Evolutionary conservation across 2,113 vertebrate species (phyloP).

Genomic region (Zingel zingel): DNA sequence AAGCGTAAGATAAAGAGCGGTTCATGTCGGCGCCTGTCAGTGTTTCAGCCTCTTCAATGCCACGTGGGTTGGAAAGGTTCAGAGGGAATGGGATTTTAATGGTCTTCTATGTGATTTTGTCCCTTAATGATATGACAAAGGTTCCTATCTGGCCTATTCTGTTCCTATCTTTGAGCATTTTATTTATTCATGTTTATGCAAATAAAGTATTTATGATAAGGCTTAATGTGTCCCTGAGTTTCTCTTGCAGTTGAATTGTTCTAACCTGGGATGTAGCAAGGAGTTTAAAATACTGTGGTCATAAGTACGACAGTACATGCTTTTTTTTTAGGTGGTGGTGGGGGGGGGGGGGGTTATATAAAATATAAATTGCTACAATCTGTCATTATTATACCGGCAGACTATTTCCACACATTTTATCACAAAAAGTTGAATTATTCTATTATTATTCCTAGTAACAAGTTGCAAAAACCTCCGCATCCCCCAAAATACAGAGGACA

Average conservation of each 20-base stretch:
- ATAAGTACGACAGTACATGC: too few species aligned
- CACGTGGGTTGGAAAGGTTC: background rate
- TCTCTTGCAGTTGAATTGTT: background rate
- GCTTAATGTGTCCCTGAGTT: slow-evolving; percentile 16
- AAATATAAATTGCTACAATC: too few species aligned
- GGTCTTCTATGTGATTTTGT: too few species aligned
- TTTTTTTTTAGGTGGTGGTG: too few species aligned
- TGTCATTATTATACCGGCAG: background rate
- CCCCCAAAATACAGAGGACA: background rate
- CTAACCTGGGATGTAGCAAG: background rate
- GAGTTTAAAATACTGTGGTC: background rate
- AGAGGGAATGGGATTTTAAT: background rate
- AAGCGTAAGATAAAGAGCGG: background rate
- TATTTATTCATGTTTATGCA: slow-evolving; percentile 54
- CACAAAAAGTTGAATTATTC: background rate
- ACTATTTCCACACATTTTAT: background rate
- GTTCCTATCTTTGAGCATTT: slow-evolving; percentile 18
- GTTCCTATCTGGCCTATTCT: background rate
- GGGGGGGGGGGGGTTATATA: too few species aligned
- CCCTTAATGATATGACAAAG: background rate
- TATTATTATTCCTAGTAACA: too few species aligned
- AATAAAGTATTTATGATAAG: slow-evolving; percentile 8
- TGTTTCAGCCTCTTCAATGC: background rate
- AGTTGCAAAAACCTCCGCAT: background rate
- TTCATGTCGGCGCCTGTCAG: slow-evolving; percentile 3